These are phyloP conservation scores for Tinea trinotella DNA, from an alignment of 2,888 invertebrate species.

Conservation along the genomic window DNA sequence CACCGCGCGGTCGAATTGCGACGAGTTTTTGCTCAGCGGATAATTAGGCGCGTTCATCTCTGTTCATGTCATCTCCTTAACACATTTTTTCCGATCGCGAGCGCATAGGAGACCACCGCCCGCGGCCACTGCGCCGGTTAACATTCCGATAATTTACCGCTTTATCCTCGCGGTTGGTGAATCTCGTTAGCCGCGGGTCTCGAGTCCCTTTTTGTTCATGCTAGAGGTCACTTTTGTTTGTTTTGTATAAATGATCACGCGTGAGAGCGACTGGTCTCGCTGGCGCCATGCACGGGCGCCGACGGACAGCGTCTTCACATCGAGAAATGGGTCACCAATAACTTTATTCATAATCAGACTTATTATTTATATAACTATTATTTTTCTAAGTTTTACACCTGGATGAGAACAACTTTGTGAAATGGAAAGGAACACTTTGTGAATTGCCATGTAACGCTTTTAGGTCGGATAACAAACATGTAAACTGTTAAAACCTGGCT, in stretches of 20 bases:
- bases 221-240: conserved; percentile 68
- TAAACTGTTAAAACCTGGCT: conserved; percentile 8
- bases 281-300: conserved; percentile 63
- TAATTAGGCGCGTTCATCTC: conserved; percentile 60
- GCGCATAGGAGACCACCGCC: conserved; percentile 37
- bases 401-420: not conserved
- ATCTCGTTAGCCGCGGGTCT: conserved; percentile 65
- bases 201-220: conserved; percentile 31
- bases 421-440: too few species aligned
- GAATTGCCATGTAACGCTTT: not conserved
- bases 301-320: conserved; percentile 24
- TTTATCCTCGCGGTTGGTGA: conserved; percentile 65
- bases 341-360: conserved; percentile 64
- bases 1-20: conserved; percentile 25
- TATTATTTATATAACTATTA: not conserved
- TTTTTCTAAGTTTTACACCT: not conserved
- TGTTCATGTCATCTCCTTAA: conserved; percentile 62
- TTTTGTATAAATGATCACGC: conserved; percentile 67
- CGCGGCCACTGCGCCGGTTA: conserved; percentile 37
- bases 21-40: conserved; percentile 44
- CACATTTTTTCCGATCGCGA: conserved; percentile 51
- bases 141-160: conserved; percentile 69
- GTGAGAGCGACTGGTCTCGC: conserved; percentile 58
- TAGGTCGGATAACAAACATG: not conserved
- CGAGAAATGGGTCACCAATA: conserved; percentile 59